Percentiles rank a stretch among this genome's conserved stretches.
These are phyloP conservation scores for Melanotaenia pygmaea DNA, from an alignment of 2,797 vertebrate species.

Conservation along the genomic window DNA sequence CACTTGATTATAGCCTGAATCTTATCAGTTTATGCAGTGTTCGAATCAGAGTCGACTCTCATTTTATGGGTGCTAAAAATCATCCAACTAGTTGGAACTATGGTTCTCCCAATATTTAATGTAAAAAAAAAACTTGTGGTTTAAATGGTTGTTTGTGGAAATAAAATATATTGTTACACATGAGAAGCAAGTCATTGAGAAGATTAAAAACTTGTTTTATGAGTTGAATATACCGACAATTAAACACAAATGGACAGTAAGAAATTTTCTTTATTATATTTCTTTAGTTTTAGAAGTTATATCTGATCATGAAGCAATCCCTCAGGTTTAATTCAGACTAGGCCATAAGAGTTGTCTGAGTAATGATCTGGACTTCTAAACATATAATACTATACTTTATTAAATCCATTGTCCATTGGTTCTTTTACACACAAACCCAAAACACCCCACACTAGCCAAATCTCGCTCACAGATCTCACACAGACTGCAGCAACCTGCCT, in stretches of 20 bases:
- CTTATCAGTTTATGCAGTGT: too few relatives aligned
- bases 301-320: neutral
- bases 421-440: constrained; percentile 17
- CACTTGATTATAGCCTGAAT: too few relatives aligned
- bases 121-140: neutral
- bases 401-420: neutral
- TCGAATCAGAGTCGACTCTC: too few relatives aligned
- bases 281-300: neutral
- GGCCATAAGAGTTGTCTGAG: too few relatives aligned
- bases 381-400: constrained; percentile 11
- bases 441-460: constrained; percentile 1
- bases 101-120: neutral
- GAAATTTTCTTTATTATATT: too few relatives aligned
- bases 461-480: constrained; percentile 23
- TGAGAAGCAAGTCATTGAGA: too few relatives aligned
- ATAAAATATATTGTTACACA: neutral
- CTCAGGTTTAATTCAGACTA: neutral
- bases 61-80: too few relatives aligned
- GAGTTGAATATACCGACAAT: neutral
- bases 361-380: neutral
- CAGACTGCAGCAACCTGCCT: constrained; percentile 30
- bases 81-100: too few relatives aligned
- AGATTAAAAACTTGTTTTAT: too few relatives aligned
- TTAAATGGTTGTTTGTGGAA: neutral
- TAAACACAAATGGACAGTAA: neutral